These are phyloP conservation scores for Muraenolepis orangiensis DNA, from an alignment of 2,797 vertebrate species.

Conservation along the genomic window DNA sequence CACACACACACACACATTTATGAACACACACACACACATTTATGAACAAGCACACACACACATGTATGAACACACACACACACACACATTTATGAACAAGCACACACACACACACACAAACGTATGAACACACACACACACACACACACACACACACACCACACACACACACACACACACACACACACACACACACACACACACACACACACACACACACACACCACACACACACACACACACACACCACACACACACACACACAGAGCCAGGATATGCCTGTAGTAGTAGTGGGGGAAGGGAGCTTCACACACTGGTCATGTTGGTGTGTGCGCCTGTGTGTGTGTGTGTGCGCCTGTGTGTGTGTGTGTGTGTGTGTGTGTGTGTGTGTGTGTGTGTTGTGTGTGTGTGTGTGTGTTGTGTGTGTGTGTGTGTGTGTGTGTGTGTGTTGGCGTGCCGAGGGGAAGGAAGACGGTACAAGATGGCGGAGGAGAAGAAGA, in stretches of 20 bases:
- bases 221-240: conserved; percentile 56
- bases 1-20: conserved; percentile 42
- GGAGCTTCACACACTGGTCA: conserved; percentile 25
- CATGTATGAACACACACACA: conserved; percentile 62
- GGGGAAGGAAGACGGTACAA: conserved; percentile 63
- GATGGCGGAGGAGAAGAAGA: conserved; percentile 64
- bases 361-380: conserved; percentile 17
- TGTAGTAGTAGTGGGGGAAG: conserved; percentile 65
- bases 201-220: conserved; percentile 41
- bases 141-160: conserved; percentile 45
- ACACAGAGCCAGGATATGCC: conserved; percentile 35
- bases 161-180: conserved; percentile 22
- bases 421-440: conserved; percentile 31
- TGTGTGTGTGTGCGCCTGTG: conserved; percentile 15
- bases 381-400: conserved; percentile 35
- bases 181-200: conserved; percentile 11
- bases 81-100: conserved; percentile 29
- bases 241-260: no score
- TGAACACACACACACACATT: conserved; percentile 24
- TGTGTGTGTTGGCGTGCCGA: conserved; percentile 53
- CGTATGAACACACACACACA: conserved; percentile 32
- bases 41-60: conserved; percentile 25
- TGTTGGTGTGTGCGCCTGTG: conserved; percentile 29
- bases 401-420: conserved; percentile 39
- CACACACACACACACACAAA: conserved; percentile 44